Percentiles rank a stretch among this genome's conserved stretches.
phyloP scores from a whole-genome alignment of 1,140 invertebrate species.

The Heterodera carotae region DNA sequence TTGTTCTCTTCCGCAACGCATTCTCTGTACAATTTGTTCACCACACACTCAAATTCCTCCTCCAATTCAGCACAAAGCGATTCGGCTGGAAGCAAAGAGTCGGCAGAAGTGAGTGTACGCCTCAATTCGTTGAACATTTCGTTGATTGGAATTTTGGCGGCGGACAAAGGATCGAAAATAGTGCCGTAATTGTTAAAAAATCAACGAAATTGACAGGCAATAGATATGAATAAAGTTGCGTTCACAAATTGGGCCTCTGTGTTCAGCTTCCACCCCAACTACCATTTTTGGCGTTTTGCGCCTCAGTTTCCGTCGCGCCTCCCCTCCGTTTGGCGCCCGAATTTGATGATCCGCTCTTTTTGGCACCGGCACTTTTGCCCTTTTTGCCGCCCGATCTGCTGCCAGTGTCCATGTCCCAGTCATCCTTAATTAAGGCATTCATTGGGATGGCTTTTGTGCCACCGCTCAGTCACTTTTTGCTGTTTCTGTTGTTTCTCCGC shows the following conservation, averaged over 20 bases:
- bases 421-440: constrained; percentile 37
- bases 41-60: constrained; percentile 31
- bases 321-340: constrained; percentile 29
- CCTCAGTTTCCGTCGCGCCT: constrained; percentile 3
- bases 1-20: constrained; percentile 22
- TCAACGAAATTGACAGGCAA: no score
- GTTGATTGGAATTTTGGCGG: background rate
- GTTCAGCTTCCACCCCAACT: background rate
- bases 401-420: constrained; percentile 42
- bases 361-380: constrained; percentile 41
- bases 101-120: background rate
- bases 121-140: constrained; percentile 28
- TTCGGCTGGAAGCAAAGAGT: constrained; percentile 24
- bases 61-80: constrained; percentile 35
- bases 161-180: constrained; percentile 17
- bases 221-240: no score
- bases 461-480: background rate
- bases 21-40: constrained; percentile 31
- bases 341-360: constrained; percentile 31
- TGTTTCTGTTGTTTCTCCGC: constrained; percentile 12
- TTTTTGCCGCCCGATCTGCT: constrained; percentile 36
- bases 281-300: background rate
- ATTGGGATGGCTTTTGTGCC: no score
- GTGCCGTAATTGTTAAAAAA: background rate
- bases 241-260: constrained; percentile 26